Evolutionary conservation across 2,888 invertebrate species (phyloP), one percentile per base, ranked within the genome.

Genomic region (Hoplodrina ambigua): DNA sequence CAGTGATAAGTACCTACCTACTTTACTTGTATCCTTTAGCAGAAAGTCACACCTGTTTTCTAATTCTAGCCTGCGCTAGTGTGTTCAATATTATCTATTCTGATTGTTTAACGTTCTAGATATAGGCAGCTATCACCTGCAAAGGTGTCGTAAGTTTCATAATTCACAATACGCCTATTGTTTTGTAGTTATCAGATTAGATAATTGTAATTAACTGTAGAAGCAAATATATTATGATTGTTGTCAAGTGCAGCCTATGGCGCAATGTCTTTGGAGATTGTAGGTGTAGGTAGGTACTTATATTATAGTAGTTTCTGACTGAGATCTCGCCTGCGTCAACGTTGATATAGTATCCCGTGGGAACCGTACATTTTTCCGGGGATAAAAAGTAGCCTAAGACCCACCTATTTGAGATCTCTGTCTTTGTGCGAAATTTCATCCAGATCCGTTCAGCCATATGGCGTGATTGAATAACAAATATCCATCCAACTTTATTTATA

Each of bases 121-220:
- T 33, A 33, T 20, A 25, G 8, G 11, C 11, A 41, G 8, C n/a
- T 57, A 11, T 54, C 62, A 50, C 41, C n/a, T 56, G 52, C 8
- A 37, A 13, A 33, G 33, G 15, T 33, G 33, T 52, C 11, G 52
- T 17, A 46, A 10, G 25, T 44, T 50, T 13, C 10, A 60, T 41
- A 62, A 71, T 37, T 6, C 25, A 59, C 49, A 57, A 65, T 62
- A 61, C 10, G 55, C 20, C 49, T 54, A 79, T 65, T 78, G 77
- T 69, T 55, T 63, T 73, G 41, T 53, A 2, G 17, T 46, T 69
- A 66, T 60, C 62, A 62, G 58, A 59, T 50, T 62, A 64, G 64
- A 73, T 79, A 59, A 54, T 20, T 66, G 20, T 44, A 30, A 63
- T 59, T 56, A 55, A 19, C 8, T 63, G n/a, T 20, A 30, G 15